Evolutionary conservation across 2,888 invertebrate species (phyloP).

Genomic region (Xestia rhomboidea): DNA sequence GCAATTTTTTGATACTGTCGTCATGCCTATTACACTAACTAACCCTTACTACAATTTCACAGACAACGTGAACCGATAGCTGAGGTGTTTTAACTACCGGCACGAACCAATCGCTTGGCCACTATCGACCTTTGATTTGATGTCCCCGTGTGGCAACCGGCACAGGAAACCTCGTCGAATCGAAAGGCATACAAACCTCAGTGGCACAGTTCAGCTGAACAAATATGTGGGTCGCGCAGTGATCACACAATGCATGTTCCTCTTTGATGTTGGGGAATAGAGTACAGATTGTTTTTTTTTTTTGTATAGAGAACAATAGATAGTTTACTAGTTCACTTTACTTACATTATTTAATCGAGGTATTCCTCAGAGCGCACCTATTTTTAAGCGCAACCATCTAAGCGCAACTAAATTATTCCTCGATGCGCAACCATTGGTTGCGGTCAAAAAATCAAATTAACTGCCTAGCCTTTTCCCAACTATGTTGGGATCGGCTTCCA

Average conservation of each 20-base stretch:
- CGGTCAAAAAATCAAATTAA: too few relatives aligned
- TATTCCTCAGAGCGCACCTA: too few relatives aligned
- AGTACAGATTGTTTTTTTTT: not conserved
- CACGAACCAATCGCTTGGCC: conserved; percentile 4
- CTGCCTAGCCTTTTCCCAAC: not conserved
- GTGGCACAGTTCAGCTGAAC: conserved; percentile 14
- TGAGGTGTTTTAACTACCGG: conserved; percentile 9
- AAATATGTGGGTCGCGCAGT: conserved; percentile 41
- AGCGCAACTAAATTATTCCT: too few relatives aligned
- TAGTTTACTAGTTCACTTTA: not conserved
- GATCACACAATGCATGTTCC: conserved; percentile 17
- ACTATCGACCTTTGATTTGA: conserved; percentile 28
- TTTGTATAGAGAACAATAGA: not conserved
- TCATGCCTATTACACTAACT: not conserved
- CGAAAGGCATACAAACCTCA: conserved; percentile 16
- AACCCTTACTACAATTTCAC: not conserved
- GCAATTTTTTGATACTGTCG: too few relatives aligned
- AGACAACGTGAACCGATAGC: not conserved
- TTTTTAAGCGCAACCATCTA: too few relatives aligned
- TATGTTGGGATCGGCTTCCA: not conserved
- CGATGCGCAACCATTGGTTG: too few relatives aligned
- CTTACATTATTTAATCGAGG: too few relatives aligned
- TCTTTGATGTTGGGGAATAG: not conserved
- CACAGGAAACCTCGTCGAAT: conserved; percentile 1
- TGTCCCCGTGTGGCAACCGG: conserved; percentile 6